Base-by-base conservation (phyloP, 2,113 vertebrate species). In the Centropus bengalensis region DNA sequence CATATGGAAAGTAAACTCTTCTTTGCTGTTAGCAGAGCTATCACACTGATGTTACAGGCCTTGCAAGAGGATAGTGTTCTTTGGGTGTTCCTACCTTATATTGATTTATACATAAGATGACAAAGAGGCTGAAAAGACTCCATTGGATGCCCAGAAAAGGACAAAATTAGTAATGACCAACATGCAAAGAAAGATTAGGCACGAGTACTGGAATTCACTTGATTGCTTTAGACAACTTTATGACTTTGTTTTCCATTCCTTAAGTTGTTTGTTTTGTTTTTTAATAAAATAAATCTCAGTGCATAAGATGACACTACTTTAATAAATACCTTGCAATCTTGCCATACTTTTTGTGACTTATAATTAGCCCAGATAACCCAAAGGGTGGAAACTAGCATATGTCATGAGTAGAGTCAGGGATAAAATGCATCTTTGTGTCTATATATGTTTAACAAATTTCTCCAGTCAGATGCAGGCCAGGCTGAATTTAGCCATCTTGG, bases 401-500 rank as follows among this genome's bases (percentile, higher is more conserved):
- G 69, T 56, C 33, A 21, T 33, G 86, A 71, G 45, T 66, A 59
- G 88, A 71, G 81, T 82, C 75, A 60, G 75, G 70, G 86, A 80
- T 88, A 94, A 73, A 49, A 52, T 88, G 52, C 78, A 87, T 94
- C 93, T 96, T 88, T 91, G 49, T 91, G 70, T 51, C 88, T 91
- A 23, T 82, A 91, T 79, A 52, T 8, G 0, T 89, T 80, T 45
- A 86, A 91, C 86, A 70, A 64, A 86, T 91, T 92, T 88, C 94
- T 97, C 84, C 63, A 93, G 96, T 97, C 90, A 96, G 88, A 62
- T 69, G 70, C 73, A 67, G 94, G 81, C 88, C 89, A 96, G 77
- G 33, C 28, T 66, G 89, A 89, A 95, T 95, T 96, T 90, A 97
- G 90, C 94, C 90, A 86, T 86, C 68, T 96, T 95, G 96, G 94